phyloP scores from a whole-genome alignment of 2,888 invertebrate genomes.

The Leptothorax acervorum region DNA sequence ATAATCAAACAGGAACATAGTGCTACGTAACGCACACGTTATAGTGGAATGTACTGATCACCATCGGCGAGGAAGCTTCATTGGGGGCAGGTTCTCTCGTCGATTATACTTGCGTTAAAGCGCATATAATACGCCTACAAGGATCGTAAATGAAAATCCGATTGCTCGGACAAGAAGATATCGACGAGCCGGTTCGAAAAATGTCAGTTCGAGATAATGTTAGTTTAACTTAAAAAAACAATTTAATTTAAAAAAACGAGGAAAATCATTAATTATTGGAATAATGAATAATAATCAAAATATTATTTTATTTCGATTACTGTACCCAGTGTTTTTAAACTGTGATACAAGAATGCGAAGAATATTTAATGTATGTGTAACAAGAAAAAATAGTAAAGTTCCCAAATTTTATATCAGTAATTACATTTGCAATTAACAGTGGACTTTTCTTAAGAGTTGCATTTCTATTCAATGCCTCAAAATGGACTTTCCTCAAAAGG shows the following conservation, averaged over 20 bases:
- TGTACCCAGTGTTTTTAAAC: not conserved
- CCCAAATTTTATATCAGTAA: not conserved
- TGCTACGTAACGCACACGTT: conserved; percentile 51
- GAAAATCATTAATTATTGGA: not conserved
- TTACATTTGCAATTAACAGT: not conserved
- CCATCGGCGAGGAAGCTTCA: conserved; percentile 45
- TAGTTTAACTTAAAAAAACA: not conserved
- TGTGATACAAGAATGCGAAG: not conserved
- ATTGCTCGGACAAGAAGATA: conserved; percentile 2
- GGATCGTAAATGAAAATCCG: conserved; percentile 1
- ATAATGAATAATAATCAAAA: not conserved
- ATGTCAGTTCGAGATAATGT: not conserved
- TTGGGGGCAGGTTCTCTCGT: conserved; percentile 19
- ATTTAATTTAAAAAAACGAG: not conserved
- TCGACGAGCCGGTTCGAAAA: not conserved
- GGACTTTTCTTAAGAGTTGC: conserved; percentile 41
- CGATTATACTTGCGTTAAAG: conserved; percentile 36
- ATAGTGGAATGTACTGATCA: conserved; percentile 66
- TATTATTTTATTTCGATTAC: not conserved
- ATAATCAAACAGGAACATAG: conserved; percentile 50
- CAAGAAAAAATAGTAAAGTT: not conserved
- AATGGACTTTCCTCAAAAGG: conserved; percentile 52
- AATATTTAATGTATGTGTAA: not conserved
- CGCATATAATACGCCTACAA: conserved; percentile 19
- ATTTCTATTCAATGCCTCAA: conserved; percentile 30